Percentiles rank a stretch among this genome's conserved stretches.
phyloP scores from a whole-genome alignment of 2,888 invertebrate genomes.

The Tanypteryx hageni region DNA sequence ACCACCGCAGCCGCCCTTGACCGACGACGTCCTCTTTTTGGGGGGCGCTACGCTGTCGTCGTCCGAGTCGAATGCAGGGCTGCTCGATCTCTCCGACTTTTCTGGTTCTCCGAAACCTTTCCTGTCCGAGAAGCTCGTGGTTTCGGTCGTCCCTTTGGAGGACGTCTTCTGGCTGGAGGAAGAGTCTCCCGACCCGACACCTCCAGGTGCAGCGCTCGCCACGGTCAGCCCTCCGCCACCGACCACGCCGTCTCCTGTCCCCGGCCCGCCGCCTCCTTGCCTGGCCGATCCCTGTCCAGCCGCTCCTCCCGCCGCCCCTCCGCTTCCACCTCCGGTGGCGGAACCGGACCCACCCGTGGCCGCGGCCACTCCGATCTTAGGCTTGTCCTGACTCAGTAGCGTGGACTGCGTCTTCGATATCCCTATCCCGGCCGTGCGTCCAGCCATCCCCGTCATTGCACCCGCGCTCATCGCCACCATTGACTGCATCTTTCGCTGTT shows the following conservation, averaged over 20 bases:
- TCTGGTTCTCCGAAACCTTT: slow-evolving; percentile 77
- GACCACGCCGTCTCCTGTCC: slow-evolving; percentile 69
- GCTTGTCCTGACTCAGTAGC: slow-evolving; percentile 84
- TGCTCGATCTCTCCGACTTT: slow-evolving; percentile 90
- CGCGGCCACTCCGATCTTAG: slow-evolving; percentile 77
- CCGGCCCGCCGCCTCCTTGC: slow-evolving; percentile 70
- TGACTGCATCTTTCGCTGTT: slow-evolving; percentile 96
- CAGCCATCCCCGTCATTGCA: slow-evolving; percentile 94
- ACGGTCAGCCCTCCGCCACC: slow-evolving; percentile 68
- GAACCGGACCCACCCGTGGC: slow-evolving; percentile 72
- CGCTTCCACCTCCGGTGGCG: slow-evolving; percentile 74
- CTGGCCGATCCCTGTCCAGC: slow-evolving; percentile 68
- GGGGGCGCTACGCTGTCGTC: slow-evolving; percentile 79
- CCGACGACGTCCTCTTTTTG: slow-evolving; percentile 70
- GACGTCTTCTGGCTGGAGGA: slow-evolving; percentile 81
- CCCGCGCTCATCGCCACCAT: slow-evolving; percentile 95
- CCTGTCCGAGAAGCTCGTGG: slow-evolving; percentile 71
- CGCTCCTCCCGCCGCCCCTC: slow-evolving; percentile 71
- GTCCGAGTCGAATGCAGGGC: slow-evolving; percentile 96
- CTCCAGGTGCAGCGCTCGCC: slow-evolving; percentile 61
- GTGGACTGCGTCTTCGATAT: slow-evolving; percentile 86
- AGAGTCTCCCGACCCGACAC: slow-evolving; percentile 74
- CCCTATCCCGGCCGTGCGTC: slow-evolving; percentile 90
- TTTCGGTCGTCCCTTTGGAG: slow-evolving; percentile 78
- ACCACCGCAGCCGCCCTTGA: slow-evolving; percentile 68